Percentiles rank a stretch among this genome's conserved stretches.
These are phyloP conservation scores for Apis dorsata DNA, from an alignment of 1,140 invertebrate species.

Conservation along the genomic window DNA sequence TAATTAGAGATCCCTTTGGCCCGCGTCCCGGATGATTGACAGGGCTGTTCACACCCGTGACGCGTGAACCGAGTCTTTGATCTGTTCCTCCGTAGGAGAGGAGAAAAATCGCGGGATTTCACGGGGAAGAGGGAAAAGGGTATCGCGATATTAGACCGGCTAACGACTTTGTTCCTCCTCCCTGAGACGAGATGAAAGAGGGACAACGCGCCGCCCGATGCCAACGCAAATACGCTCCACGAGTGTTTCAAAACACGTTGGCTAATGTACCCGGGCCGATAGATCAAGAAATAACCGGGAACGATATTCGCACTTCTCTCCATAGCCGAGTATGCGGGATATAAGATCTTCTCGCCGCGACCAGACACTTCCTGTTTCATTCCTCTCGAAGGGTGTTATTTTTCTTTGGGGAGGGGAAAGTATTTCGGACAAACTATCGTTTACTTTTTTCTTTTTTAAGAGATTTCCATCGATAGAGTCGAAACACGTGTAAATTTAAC, in stretches of 20 bases:
- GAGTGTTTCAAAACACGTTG: conserved; percentile 80
- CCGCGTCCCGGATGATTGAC: conserved; percentile 12
- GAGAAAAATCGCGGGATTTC: conserved; percentile 5
- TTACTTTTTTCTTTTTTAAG: neutral
- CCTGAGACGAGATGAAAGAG: conserved; percentile 72
- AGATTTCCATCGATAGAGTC: neutral
- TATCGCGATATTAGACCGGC: conserved; percentile 34
- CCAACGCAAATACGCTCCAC: conserved; percentile 77
- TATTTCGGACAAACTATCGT: neutral
- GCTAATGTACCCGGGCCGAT: conserved; percentile 75
- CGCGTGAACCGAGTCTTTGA: conserved; percentile 12
- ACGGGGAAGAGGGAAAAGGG: conserved; percentile 2
- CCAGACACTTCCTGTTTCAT: conserved; percentile 22
- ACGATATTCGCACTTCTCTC: conserved; percentile 49
- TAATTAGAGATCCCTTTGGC: neutral
- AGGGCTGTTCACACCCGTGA: neutral
- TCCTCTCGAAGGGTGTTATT: neutral
- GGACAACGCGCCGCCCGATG: conserved; percentile 68
- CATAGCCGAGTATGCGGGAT: neutral
- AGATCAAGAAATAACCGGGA: conserved; percentile 76
- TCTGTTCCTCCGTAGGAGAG: neutral
- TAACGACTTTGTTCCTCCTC: conserved; percentile 36
- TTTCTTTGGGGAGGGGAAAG: neutral
- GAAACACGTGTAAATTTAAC: neutral
- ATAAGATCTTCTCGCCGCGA: neutral